Base-by-base conservation (phyloP, 2,113 vertebrate genomes). In the Alethe castanea region DNA sequence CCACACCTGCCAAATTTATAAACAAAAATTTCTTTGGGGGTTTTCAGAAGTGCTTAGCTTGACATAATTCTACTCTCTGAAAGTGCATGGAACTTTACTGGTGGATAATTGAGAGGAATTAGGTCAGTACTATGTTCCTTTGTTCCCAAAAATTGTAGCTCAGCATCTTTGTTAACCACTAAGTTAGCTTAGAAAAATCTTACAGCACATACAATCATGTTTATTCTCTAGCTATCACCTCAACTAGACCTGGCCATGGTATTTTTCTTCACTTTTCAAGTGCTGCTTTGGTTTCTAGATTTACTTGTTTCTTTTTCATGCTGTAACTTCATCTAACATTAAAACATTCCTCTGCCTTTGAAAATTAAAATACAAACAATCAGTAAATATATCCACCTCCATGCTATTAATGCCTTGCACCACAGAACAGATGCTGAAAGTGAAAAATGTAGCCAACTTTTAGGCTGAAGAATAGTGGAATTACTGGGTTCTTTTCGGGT, bases 321-420 rank as follows among this genome's bases (percentile, higher is more conserved):
- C 23, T 72, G 89, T 88, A 96, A 96, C 54, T 96, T 81, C 82
- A 86, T 93, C 94, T 93, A 70, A 88, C 85, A 95, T 86, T 83
- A 95, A 95, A 94, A 97, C 90, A 60, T 94, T 96, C 88, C 31
- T 83, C 36, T 94, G 59, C 64, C 88, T 96, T 95, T 91, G 93
- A 94, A 96, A 94, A 90, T 47, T 65, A 54, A 70, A 91, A n/a
- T 82, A 62, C 82, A 96, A 96, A 92, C 86, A 93, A 83, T 74
- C 94, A 83, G 82, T 86, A 93, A 92, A 95, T 95, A 93, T 86
- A 90, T 83, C 81, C 62, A 91, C 79, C 81, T 96, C 62, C 38
- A 23, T 35, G 42, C 56, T 85, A 47, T 73, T 95, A 81, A 92
- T 77, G 82, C 72, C 40, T 81, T 62, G 22, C 86, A 65, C 94